Percentiles rank a stretch among this genome's conserved stretches.
phyloP scores from a whole-genome alignment of 2,113 vertebrate species.

The Embiotoca jacksoni region DNA sequence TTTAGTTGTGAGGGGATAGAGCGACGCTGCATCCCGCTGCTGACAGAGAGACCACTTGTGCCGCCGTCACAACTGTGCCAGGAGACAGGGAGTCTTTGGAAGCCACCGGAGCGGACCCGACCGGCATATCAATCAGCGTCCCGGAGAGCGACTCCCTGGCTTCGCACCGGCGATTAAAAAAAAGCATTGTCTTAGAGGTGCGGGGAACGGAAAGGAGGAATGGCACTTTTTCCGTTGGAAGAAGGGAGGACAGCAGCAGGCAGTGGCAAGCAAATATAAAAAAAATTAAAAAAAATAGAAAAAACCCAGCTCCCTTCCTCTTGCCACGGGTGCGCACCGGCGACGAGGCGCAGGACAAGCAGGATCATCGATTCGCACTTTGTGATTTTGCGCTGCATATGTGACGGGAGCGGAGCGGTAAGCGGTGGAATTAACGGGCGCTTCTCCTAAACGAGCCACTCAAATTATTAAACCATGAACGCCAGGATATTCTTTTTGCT shows the following conservation, averaged over 20 bases:
- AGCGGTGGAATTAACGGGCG: slow-evolving; percentile 38
- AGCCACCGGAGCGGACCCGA: slow-evolving; percentile 78
- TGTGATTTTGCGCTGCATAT: slow-evolving; percentile 63
- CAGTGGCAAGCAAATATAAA: slow-evolving; percentile 70
- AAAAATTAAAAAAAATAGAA: slow-evolving; percentile 5
- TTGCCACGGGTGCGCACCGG: slow-evolving; percentile 72
- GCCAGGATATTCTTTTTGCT: slow-evolving; percentile 71
- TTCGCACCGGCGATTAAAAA: slow-evolving; percentile 30
- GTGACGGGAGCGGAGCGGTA: slow-evolving; percentile 40
- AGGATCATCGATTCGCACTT: slow-evolving; percentile 78
- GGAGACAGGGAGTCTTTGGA: slow-evolving; percentile 83
- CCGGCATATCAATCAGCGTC: slow-evolving; percentile 85
- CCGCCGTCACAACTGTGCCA: slow-evolving; percentile 78
- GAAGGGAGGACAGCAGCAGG: slow-evolving; percentile 53
- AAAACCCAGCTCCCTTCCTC: slow-evolving; percentile 28
- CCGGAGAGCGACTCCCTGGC: slow-evolving; percentile 55
- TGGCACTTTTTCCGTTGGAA: slow-evolving; percentile 60
- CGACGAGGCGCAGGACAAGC: slow-evolving; percentile 73
- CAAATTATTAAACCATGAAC: slow-evolving; percentile 71
- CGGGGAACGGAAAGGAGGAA: slow-evolving; percentile 17
- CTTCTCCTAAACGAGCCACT: slow-evolving; percentile 34
- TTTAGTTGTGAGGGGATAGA: slow-evolving; percentile 50
- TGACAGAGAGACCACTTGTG: slow-evolving; percentile 83
- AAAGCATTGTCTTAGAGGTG: slow-evolving; percentile 47
- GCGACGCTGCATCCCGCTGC: slow-evolving; percentile 59